Evolutionary conservation across 1,140 invertebrate species (phyloP).

Genomic region (Drosophila nasuta): DNA sequence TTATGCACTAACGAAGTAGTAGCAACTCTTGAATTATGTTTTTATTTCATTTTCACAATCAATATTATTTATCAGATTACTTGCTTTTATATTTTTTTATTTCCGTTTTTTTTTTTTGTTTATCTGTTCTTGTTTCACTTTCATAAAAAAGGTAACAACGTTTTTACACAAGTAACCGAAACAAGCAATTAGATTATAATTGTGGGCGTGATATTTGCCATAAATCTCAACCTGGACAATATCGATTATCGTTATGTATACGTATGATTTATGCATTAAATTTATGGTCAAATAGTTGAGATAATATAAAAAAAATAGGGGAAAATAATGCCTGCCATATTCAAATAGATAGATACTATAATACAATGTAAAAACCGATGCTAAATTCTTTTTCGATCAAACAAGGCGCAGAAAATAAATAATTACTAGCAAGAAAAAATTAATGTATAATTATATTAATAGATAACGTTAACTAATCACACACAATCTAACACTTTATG

Average conservation of each 20-base stretch:
- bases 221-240: slow-evolving; percentile 65
- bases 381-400: slow-evolving; percentile 62
- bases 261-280: slow-evolving; percentile 34
- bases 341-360: slow-evolving; percentile 41
- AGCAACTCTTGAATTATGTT: slow-evolving; percentile 73
- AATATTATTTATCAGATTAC: slow-evolving; percentile 43
- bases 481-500: neutral
- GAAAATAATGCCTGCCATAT: slow-evolving; percentile 25
- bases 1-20: slow-evolving; percentile 75
- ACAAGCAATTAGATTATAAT: slow-evolving; percentile 57
- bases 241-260: slow-evolving; percentile 41
- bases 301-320: slow-evolving; percentile 23
- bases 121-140: slow-evolving; percentile 28
- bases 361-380: slow-evolving; percentile 69
- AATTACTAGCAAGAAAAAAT: slow-evolving; percentile 55
- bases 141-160: slow-evolving; percentile 74
- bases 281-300: slow-evolving; percentile 33
- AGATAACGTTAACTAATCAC: slow-evolving; percentile 70
- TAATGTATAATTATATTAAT: slow-evolving; percentile 46
- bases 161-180: slow-evolving; percentile 77
- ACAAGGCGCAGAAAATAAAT: slow-evolving; percentile 76
- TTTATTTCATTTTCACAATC: slow-evolving; percentile 55
- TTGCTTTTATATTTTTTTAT: slow-evolving; percentile 11
- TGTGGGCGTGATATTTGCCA: slow-evolving; percentile 52
- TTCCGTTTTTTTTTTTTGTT: slow-evolving; percentile 26